phyloP scores from a whole-genome alignment of 2,113 vertebrate genomes.

The Glaucidium brasilianum region DNA sequence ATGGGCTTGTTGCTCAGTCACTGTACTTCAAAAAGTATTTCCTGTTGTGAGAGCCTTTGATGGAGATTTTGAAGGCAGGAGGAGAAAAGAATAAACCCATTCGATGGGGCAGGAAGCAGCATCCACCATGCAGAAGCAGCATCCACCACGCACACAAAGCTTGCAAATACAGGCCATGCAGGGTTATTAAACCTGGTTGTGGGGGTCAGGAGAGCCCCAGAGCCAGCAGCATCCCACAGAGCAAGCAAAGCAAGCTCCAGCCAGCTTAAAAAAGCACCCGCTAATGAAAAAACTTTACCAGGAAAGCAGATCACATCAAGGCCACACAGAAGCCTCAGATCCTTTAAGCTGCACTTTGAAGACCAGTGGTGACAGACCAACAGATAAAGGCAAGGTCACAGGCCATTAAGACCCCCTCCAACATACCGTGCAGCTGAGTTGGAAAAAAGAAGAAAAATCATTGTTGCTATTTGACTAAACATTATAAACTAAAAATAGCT shows the following conservation, averaged over 20 bases:
- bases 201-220: slow-evolving; percentile 33
- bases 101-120: background rate
- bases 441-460: slow-evolving; percentile 70
- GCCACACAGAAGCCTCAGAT: slow-evolving; percentile 69
- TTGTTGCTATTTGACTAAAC: slow-evolving; percentile 83
- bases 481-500: slow-evolving; percentile 73
- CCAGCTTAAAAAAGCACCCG: slow-evolving; percentile 49
- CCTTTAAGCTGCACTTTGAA: slow-evolving; percentile 67
- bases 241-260: slow-evolving; percentile 21
- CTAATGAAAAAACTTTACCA: slow-evolving; percentile 66
- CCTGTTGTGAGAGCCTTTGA: background rate
- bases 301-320: slow-evolving; percentile 61
- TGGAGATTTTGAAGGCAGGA: background rate
- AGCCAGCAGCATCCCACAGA: slow-evolving; percentile 35
- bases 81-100: background rate
- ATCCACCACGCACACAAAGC: background rate
- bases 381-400: slow-evolving; percentile 80
- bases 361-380: slow-evolving; percentile 46
- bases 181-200: background rate
- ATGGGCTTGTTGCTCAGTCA: background rate
- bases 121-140: background rate
- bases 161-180: background rate
- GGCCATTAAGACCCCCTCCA: slow-evolving; percentile 66
- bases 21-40: background rate
- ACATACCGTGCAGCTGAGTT: slow-evolving; percentile 58